These are phyloP conservation scores for Nasonovia ribisnigri DNA, from an alignment of 2,888 invertebrate species.

Conservation along the genomic window DNA sequence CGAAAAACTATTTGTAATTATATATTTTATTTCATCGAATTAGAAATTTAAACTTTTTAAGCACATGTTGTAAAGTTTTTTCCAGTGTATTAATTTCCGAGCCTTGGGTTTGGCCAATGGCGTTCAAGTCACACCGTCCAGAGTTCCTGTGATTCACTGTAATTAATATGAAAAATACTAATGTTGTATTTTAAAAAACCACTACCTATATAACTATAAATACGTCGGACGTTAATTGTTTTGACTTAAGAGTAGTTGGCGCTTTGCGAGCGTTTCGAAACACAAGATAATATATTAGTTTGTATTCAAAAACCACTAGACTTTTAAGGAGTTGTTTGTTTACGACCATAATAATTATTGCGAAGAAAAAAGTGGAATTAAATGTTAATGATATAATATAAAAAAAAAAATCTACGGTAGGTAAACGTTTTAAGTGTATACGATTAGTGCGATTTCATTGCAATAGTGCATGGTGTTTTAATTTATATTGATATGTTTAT, in stretches of 20 bases:
- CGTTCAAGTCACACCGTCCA: neutral
- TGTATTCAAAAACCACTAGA: neutral
- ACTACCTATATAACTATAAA: neutral
- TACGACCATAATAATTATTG: neutral
- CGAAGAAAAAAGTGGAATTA: neutral
- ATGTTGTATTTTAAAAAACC: neutral
- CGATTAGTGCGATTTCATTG: neutral
- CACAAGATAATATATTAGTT: neutral
- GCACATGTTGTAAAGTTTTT: neutral
- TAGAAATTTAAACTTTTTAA: neutral
- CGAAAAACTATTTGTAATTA: no score
- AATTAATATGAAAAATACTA: neutral
- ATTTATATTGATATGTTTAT: conserved; percentile 42
- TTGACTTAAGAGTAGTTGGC: neutral
- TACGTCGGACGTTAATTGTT: neutral
- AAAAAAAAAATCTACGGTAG: neutral
- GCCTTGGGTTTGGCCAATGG: neutral
- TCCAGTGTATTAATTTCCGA: neutral
- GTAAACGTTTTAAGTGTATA: conserved; percentile 7
- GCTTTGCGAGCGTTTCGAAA: neutral
- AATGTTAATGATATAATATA: neutral
- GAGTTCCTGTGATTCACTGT: neutral
- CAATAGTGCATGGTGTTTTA: neutral
- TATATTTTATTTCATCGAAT: neutral
- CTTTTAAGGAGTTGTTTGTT: conserved; percentile 20